Evolutionary conservation across 2,888 invertebrate species (phyloP), one percentile per base, ranked within the genome.

Genomic region (Glyphotaelius pellucidus): DNA sequence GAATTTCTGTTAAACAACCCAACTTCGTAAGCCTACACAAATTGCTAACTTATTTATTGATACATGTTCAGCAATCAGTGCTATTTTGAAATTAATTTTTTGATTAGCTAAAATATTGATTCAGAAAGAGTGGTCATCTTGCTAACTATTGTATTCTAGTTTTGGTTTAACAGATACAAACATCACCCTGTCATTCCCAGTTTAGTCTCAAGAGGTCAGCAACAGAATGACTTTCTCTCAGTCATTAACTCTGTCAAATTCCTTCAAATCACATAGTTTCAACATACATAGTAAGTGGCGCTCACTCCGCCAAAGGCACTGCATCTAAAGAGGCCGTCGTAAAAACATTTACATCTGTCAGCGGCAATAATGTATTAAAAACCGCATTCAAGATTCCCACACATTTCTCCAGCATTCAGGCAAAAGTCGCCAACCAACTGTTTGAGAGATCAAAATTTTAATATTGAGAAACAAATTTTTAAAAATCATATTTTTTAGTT

Each of bases 131-230:
- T 81, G 30, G 30, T 81, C 19, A 32, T 84, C 19, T 35, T 9
- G 19, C 38, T 84, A 84, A 38, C 38, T 12, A 25, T 38, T 35
- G 84, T 32, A 84, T 35, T 19, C 84, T 84, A 84, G 67, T 84
- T 84, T 84, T 84, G 84, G 87, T 67, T 87, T 86, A 9, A 47
- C 42, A 87, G 67, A 67, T 52, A 87, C 87, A 86, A 86, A 86
- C 47, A 86, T 86, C 47, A 87, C 87, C 52, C 47, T 52, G 31
- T 31, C 31, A n/a, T 52, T 86, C 87, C 52, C n/a, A 87, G 25
- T 67, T 67, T 67, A 87, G 52, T 87, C 52, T 87, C 47, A 87
- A 47, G 30, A 87, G 31, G 31, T 52, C 87, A 87, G 67, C 31
- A 87, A 87, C 84, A 84, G 84, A 84, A 31, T 32, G 32, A 81